phyloP scores from a whole-genome alignment of 1,140 invertebrate species.

The Triops longicaudatus region DNA sequence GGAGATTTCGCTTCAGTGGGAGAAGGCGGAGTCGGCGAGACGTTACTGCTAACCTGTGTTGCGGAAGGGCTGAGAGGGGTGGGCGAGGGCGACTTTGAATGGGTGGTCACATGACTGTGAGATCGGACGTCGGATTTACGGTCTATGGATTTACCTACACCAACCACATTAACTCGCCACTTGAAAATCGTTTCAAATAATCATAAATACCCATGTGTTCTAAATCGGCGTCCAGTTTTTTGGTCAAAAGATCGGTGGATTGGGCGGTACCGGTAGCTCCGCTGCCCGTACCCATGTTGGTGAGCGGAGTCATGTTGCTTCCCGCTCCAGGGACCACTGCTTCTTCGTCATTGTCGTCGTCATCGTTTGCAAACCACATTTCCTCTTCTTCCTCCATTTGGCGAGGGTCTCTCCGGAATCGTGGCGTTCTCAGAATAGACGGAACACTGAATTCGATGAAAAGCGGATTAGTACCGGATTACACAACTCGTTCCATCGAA shows the following conservation, averaged over 20 bases:
- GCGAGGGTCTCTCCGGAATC: conserved; percentile 81
- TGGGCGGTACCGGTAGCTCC: conserved; percentile 37
- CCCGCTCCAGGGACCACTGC: conserved; percentile 45
- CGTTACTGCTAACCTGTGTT: background rate
- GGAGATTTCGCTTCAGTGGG: conserved; percentile 32
- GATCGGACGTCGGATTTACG: conserved; percentile 16
- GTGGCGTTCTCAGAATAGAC: conserved; percentile 64
- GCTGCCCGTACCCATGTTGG: background rate
- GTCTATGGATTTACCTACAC: conserved; percentile 19
- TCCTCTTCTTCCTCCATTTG: conserved; percentile 95
- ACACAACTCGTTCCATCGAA: background rate
- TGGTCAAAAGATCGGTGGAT: conserved; percentile 40
- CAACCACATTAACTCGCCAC: background rate
- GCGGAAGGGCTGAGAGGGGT: conserved; percentile 25
- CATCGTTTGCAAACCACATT: conserved; percentile 97
- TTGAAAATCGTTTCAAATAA: background rate
- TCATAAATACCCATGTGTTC: conserved; percentile 48
- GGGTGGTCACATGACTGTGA: conserved; percentile 17
- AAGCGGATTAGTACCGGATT: background rate
- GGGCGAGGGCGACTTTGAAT: conserved; percentile 18
- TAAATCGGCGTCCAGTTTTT: conserved; percentile 50
- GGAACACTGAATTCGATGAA: conserved; percentile 45
- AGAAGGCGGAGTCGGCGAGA: conserved; percentile 26
- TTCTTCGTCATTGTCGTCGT: conserved; percentile 67
- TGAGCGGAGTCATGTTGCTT: background rate